Conservation (phyloP, 2,797 vertebrate genomes). For the Spondyliosoma cantharus region DNA sequence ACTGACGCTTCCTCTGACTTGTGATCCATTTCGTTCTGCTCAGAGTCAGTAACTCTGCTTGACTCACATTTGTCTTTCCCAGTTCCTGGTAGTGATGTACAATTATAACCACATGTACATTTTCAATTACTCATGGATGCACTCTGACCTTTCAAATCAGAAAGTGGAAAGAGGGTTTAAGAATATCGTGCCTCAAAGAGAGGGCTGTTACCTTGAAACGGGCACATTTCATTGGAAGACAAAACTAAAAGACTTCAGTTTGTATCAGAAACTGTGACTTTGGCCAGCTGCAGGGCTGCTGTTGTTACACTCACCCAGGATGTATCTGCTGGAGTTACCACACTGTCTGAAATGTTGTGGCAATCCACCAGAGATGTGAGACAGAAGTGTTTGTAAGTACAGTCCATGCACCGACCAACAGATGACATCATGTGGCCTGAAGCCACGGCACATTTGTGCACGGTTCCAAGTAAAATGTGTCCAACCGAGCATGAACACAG, state of each 20-base stretch:
- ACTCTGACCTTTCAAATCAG: conserved; percentile 6
- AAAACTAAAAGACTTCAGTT: neutral
- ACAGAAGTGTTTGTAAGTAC: neutral
- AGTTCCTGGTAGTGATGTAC: neutral
- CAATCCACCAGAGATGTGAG: neutral
- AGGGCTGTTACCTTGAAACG: neutral
- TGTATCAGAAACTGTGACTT: neutral
- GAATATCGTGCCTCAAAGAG: neutral
- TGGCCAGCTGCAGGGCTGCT: neutral
- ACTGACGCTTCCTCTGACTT: conserved; percentile 18
- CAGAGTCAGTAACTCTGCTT: neutral
- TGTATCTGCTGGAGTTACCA: neutral
- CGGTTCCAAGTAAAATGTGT: neutral
- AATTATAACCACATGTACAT: neutral
- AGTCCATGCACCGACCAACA: neutral
- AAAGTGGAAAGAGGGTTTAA: neutral
- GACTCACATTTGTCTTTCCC: conserved; percentile 22
- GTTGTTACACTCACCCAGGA: neutral
- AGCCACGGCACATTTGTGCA: neutral
- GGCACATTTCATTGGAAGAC: neutral
- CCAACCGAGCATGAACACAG: neutral
- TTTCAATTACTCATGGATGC: conserved; percentile 20
- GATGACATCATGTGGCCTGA: neutral
- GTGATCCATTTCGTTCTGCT: conserved; percentile 4
- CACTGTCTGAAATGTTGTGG: neutral